These are phyloP conservation scores for Hypotaenidia okinawae DNA, from an alignment of 2,797 vertebrate genomes.

Conservation along the genomic window DNA sequence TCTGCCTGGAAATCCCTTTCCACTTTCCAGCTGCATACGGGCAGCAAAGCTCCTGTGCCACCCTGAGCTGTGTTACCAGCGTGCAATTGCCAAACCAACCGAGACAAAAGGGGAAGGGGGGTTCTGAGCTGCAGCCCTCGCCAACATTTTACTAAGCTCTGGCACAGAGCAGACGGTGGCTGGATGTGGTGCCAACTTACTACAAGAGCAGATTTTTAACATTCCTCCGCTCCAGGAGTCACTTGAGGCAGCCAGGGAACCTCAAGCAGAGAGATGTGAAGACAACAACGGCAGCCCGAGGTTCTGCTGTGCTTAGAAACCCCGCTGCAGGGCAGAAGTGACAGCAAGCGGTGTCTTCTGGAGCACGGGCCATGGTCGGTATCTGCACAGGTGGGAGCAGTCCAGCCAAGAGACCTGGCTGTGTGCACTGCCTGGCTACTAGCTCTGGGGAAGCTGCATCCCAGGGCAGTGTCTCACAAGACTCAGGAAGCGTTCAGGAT, in stretches of 20 bases:
- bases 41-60: constrained; percentile 53
- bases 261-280: constrained; percentile 3
- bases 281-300: not conserved
- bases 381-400: not conserved
- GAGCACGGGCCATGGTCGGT: not conserved
- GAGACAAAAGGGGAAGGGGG: constrained; percentile 47
- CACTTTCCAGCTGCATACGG: constrained; percentile 23
- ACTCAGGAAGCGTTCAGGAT: not conserved
- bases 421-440: fast-evolving
- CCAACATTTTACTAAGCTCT: constrained; percentile 73
- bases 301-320: not conserved
- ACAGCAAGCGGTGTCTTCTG: not conserved
- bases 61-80: constrained; percentile 26
- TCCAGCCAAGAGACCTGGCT: not conserved
- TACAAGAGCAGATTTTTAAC: constrained; percentile 72
- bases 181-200: constrained; percentile 75
- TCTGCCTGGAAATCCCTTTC: constrained; percentile 31
- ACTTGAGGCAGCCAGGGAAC: constrained; percentile 65
- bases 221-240: constrained; percentile 75
- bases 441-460: not conserved
- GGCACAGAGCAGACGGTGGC: constrained; percentile 68
- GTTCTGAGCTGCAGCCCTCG: constrained; percentile 35
- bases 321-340: not conserved
- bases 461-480: not conserved
- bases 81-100: constrained; percentile 54